These are phyloP conservation scores for Gymnodraco acuticeps DNA, from an alignment of 2,797 vertebrate genomes.

Conservation along the genomic window DNA sequence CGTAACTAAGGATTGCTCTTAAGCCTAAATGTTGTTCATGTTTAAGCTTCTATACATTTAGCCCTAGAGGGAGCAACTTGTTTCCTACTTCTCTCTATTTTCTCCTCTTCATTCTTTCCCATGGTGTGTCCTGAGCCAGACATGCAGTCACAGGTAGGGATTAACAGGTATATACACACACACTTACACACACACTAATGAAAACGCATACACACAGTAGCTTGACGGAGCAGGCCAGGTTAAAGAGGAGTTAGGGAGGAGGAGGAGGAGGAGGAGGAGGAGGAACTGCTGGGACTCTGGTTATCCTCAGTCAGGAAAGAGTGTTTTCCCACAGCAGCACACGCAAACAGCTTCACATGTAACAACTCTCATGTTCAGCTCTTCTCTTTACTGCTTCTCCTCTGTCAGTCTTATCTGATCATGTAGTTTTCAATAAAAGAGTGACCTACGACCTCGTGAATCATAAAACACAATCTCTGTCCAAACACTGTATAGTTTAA, in stretches of 20 bases:
- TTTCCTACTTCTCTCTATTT: conserved; percentile 13
- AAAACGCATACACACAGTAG: conserved; percentile 63
- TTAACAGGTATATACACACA: conserved; percentile 44
- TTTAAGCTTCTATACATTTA: conserved; percentile 3
- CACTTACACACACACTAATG: conserved; percentile 27
- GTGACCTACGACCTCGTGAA: conserved; percentile 32
- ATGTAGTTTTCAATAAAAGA: conserved; percentile 42
- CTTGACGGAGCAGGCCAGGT: conserved; percentile 62
- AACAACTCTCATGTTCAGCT: conserved; percentile 39
- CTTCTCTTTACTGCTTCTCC: conserved; percentile 23
- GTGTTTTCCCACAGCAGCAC: conserved; percentile 72
- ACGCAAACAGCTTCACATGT: conserved; percentile 47
- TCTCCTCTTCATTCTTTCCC: conserved; percentile 27
- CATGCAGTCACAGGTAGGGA: conserved; percentile 54
- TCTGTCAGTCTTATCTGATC: conserved; percentile 51
- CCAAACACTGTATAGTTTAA: conserved; percentile 1
- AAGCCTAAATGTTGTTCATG: background rate
- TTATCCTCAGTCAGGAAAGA: conserved; percentile 73
- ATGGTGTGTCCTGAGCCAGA: conserved; percentile 23
- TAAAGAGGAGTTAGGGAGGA: conserved; percentile 65
- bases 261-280: conserved; percentile 54
- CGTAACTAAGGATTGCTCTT: background rate
- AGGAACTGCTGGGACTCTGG: conserved; percentile 72
- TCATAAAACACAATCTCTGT: conserved; percentile 3
- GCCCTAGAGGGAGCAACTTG: background rate